Base-by-base conservation (phyloP, 1,140 invertebrate species). In the Drosophila albomicans region DNA sequence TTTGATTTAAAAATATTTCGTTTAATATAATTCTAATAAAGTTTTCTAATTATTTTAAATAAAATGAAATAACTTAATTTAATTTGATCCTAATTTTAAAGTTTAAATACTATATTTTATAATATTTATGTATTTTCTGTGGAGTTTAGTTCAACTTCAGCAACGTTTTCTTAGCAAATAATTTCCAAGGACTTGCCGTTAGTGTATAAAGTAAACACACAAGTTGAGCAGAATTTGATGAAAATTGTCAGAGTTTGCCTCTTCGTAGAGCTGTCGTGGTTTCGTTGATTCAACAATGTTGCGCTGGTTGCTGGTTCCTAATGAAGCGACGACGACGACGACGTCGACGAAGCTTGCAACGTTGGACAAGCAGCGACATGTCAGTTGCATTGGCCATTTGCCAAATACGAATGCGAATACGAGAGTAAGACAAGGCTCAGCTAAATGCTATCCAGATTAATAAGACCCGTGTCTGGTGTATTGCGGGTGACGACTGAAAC, bases 401-500 rank as follows among this genome's bases (percentile, higher is more conserved):
- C 80, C 82, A 86, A 76, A 86, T 79, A 87, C 78, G 77, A 76
- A 87, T 79, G 76, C 76, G 73, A 79, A 76, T 32, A 32, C 32
- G 32, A 32, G 32, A 25, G 20, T 25, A 49, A 71, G 75, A 57
- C 79, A 87, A 87, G 75, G 72, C 64, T 63, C 79, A 73, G 59
- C 84, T 82, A 87, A 87, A 87, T 82, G 84, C 84, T 79, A 88
- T 74, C 76, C 79, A 80, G 84, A 87, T 88, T 87, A 87, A 88
- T 88, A 87, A 80, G 79, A 72, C 49, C 58, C 62, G 59, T 43
- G 32, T 43, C 38, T 41, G 11, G 43, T 78, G 81, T 78, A 32
- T 32, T 32, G 81, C 58, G 79, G 43, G 72, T 49, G 57, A 69
- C 63, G 54, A 54, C 52, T 56, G 48, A 25, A 25, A 49, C 54